These are phyloP conservation scores for Pseudomyrmex dendroicus DNA, from an alignment of 1,140 invertebrate genomes.

Conservation along the genomic window DNA sequence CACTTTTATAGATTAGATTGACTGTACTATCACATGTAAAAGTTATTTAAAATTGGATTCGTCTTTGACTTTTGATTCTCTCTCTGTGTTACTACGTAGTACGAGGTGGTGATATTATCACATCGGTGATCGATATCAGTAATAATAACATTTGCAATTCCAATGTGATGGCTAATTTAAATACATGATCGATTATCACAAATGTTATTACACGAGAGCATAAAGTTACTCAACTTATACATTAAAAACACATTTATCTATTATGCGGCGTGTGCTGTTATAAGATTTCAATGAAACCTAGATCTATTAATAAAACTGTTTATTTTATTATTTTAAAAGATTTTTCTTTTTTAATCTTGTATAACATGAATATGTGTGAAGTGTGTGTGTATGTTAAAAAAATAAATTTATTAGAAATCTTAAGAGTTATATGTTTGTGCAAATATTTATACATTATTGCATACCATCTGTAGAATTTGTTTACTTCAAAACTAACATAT, in stretches of 20 bases:
- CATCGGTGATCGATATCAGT: conserved; percentile 38
- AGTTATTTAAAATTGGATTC: conserved; percentile 7
- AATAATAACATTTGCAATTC: conserved; percentile 54
- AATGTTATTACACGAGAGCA: conserved; percentile 28
- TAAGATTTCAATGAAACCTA: conserved; percentile 7
- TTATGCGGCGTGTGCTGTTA: neutral
- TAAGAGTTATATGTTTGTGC: no score
- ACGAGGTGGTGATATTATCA: conserved; percentile 34
- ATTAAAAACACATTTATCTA: conserved; percentile 2
- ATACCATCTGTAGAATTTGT: neutral
- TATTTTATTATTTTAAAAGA: neutral
- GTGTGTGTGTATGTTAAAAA: neutral
- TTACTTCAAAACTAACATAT: neutral
- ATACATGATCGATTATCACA: conserved; percentile 48
- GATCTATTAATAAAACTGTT: conserved; percentile 15
- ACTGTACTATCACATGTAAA: neutral
- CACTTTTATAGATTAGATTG: neutral
- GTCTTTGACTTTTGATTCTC: conserved; percentile 1
- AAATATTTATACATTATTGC: no score
- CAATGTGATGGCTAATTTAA: conserved; percentile 52
- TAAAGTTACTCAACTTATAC: conserved; percentile 19
- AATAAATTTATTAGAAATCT: no score
- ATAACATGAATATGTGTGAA: neutral
- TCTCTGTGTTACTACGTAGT: neutral
- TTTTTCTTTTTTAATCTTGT: neutral